A percentile compares a stretch with the other conserved stretches of the same genome.
Conservation (phyloP, 2,797 vertebrate species). For the Xyrichtys novacula region DNA sequence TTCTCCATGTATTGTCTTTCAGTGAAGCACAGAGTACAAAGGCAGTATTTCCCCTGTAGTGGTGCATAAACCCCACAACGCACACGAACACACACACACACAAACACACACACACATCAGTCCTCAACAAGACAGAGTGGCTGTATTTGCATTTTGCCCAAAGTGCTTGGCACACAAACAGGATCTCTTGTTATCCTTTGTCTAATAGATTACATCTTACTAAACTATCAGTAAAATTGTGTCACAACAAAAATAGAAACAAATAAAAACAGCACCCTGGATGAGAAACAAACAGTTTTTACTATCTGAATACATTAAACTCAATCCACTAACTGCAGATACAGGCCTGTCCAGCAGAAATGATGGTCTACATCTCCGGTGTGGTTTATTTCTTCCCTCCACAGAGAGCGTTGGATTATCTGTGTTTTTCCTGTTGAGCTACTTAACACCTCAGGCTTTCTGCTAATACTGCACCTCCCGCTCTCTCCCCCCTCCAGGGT, state of each 20-base stretch:
- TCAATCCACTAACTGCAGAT: conserved; percentile 11
- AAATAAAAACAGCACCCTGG: conserved; percentile 1
- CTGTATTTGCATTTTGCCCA: conserved; percentile 63
- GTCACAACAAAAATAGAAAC: background rate
- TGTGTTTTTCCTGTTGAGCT: conserved; percentile 62
- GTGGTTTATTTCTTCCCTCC: conserved; percentile 45
- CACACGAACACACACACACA: conserved; percentile 16
- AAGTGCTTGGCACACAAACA: conserved; percentile 64
- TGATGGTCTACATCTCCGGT: conserved; percentile 24
- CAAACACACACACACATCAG: conserved; percentile 34
- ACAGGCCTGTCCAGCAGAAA: conserved; percentile 28
- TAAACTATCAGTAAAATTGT: conserved; percentile 42
- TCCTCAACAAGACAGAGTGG: conserved; percentile 45
- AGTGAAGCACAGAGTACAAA: conserved; percentile 15
- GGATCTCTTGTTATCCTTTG: conserved; percentile 54
- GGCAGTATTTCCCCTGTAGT: conserved; percentile 40
- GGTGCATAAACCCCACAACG: conserved; percentile 12
- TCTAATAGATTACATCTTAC: conserved; percentile 58
- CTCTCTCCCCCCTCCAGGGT: conserved; percentile 1
- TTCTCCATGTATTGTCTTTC: conserved; percentile 29
- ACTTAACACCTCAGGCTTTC: conserved; percentile 59
- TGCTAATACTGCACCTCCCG: conserved; percentile 42
- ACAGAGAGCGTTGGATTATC: conserved; percentile 62
- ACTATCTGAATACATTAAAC: conserved; percentile 6
- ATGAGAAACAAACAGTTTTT: conserved; percentile 18